These are phyloP conservation scores for Calameuta idolon DNA, from an alignment of 2,888 invertebrate species.

Conservation along the genomic window DNA sequence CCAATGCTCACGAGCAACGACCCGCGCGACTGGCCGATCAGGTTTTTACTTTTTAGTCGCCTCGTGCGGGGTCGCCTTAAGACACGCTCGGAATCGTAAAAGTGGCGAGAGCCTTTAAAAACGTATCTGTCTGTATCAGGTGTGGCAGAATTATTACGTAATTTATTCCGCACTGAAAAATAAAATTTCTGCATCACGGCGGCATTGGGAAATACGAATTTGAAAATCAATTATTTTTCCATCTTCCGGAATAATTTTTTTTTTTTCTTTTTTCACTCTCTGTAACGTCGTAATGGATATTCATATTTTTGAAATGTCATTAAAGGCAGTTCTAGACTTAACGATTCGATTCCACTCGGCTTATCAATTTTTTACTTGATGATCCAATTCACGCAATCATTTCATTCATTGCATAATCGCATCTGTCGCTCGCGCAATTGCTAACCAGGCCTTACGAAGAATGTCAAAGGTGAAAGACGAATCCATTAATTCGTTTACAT, in stretches of 20 bases:
- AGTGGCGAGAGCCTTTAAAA: background rate
- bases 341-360: background rate
- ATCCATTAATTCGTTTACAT: background rate
- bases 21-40: background rate
- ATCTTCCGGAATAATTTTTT: background rate
- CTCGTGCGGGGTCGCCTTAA: background rate
- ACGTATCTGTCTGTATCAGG: background rate
- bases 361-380: background rate
- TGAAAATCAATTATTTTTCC: background rate
- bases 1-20: background rate
- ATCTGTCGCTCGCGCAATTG: background rate
- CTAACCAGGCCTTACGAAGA: background rate
- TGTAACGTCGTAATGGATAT: background rate
- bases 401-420: background rate
- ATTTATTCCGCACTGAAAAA: background rate
- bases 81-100: background rate
- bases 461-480: background rate
- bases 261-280: too few species aligned
- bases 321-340: background rate
- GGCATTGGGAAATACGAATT: background rate
- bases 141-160: background rate
- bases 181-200: background rate
- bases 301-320: background rate
- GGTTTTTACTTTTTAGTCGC: background rate
- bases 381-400: background rate